Evolutionary conservation across 2,113 vertebrate genomes (phyloP).

Genomic region (Brachyhypopomus occidentalis): DNA sequence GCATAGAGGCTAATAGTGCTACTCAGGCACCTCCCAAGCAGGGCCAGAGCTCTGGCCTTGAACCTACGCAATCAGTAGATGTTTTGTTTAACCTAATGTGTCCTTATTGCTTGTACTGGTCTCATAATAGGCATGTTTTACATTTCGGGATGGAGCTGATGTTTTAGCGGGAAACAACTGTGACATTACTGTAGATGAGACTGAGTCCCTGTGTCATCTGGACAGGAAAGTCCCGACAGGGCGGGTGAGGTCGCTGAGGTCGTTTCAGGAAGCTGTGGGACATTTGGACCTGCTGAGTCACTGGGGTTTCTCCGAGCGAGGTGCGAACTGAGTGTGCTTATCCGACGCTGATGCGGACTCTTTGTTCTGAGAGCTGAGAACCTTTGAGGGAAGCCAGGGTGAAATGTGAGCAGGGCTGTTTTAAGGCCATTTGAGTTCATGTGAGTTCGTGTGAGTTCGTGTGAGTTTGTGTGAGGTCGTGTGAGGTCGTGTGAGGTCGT

Average conservation of each 20-base stretch:
- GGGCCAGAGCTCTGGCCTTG: neutral
- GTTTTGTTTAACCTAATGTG: neutral
- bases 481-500: too few species aligned
- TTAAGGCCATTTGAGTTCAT: too few species aligned
- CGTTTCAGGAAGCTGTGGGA: neutral
- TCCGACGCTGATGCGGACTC: neutral
- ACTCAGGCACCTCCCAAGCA: neutral
- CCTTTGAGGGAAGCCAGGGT: neutral
- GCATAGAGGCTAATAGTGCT: too few species aligned
- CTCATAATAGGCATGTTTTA: neutral
- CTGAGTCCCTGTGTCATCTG: conserved; percentile 10
- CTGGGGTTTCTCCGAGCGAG: neutral
- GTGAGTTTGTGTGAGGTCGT: neutral
- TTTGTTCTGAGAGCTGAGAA: neutral
- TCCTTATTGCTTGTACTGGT: neutral
- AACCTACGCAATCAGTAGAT: neutral
- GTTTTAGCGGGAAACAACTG: neutral
- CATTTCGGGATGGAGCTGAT: neutral
- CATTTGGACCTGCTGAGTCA: neutral
- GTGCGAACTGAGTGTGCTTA: neutral
- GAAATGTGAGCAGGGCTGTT: neutral
- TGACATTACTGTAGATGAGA: neutral
- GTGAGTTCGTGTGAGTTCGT: too few species aligned
- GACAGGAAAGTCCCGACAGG: neutral
- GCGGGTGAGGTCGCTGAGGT: too few species aligned